These are phyloP conservation scores for Ptychochromis oligacanthus DNA, from an alignment of 2,113 vertebrate genomes.

Conservation along the genomic window DNA sequence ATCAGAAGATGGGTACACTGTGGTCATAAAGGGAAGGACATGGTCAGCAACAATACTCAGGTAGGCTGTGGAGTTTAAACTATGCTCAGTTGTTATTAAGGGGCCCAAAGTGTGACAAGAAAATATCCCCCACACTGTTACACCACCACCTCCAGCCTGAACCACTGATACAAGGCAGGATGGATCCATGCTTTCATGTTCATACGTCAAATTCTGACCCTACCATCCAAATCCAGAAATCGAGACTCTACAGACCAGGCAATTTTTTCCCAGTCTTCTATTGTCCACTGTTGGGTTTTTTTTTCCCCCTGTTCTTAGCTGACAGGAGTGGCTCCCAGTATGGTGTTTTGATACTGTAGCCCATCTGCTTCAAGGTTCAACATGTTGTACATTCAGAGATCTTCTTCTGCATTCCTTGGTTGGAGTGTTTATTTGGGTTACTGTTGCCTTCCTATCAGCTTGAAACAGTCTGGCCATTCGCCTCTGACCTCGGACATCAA, in stretches of 20 bases:
- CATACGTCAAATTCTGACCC: neutral
- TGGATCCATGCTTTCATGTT: neutral
- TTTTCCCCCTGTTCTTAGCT: neutral
- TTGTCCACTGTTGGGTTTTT: neutral
- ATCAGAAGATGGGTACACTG: neutral
- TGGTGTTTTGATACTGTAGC: neutral
- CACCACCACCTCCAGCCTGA: neutral
- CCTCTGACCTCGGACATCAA: neutral
- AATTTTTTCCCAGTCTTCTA: neutral
- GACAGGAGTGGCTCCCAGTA: neutral
- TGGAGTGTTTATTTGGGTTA: neutral
- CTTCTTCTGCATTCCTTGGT: neutral
- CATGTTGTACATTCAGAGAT: neutral
- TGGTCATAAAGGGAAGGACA: neutral
- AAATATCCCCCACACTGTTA: neutral
- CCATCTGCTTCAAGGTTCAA: neutral
- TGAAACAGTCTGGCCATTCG: neutral
- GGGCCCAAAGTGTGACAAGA: neutral
- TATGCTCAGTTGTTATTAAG: neutral
- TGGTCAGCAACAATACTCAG: neutral
- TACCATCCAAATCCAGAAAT: neutral
- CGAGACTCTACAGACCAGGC: neutral
- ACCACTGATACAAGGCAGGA: neutral
- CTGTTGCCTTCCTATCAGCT: neutral
- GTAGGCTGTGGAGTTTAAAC: neutral